Evolutionary conservation across 2,797 vertebrate genomes (phyloP).

Genomic region (Hypotaenidia okinawae): DNA sequence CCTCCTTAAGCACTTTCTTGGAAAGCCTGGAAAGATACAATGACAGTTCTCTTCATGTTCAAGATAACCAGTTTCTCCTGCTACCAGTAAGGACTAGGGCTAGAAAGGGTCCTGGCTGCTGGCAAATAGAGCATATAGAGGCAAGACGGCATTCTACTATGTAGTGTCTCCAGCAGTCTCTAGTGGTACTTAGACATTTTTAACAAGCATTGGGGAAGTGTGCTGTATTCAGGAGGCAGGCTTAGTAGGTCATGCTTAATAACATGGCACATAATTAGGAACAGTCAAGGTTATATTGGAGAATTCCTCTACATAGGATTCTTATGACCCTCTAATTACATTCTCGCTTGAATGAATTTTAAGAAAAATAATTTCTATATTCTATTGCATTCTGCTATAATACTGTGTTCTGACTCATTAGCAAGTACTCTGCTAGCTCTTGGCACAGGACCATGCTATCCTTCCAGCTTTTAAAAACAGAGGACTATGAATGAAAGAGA

Average conservation of each 20-base stretch:
- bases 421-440: not conserved
- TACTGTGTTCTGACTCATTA: not conserved
- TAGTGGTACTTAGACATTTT: not conserved
- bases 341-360: slow-evolving; percentile 43
- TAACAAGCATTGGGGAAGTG: not conserved
- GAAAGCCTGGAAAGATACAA: not conserved
- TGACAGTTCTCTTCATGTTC: not conserved
- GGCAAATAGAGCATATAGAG: not conserved
- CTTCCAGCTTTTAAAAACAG: not conserved
- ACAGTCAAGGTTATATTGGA: slow-evolving; percentile 29
- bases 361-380: slow-evolving; percentile 49
- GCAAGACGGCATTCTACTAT: not conserved
- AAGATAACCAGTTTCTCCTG: not conserved
- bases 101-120: not conserved
- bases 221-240: not conserved
- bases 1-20: not conserved
- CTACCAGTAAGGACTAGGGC: not conserved
- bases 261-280: slow-evolving; percentile 31
- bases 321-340: slow-evolving; percentile 45
- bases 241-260: slow-evolving; percentile 51
- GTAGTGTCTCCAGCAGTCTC: not conserved
- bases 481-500: not conserved
- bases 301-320: slow-evolving; percentile 2
- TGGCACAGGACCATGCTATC: not conserved
- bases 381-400: not conserved